Percentiles rank a stretch among this genome's conserved stretches.
These are phyloP conservation scores for Frieseomelitta varia DNA, from an alignment of 1,140 invertebrate species.

Conservation along the genomic window DNA sequence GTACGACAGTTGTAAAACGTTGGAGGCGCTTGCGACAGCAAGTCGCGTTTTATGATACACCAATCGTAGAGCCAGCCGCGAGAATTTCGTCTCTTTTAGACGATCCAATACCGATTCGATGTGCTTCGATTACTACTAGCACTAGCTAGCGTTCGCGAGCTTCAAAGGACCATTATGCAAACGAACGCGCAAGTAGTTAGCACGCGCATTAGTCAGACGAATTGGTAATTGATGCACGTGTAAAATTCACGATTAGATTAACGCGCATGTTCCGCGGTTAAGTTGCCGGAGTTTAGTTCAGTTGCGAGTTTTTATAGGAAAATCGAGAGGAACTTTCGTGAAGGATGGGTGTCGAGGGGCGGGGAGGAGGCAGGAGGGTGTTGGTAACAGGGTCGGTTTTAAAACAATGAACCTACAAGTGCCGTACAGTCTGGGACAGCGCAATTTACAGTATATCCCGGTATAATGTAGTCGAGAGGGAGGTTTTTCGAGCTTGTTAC, in stretches of 20 bases:
- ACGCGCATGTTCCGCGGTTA: not conserved
- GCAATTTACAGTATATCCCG: not conserved
- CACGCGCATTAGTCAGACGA: not conserved
- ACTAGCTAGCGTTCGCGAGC: not conserved
- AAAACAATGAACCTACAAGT: slow-evolving; percentile 13
- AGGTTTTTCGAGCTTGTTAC: not conserved
- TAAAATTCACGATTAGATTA: slow-evolving; percentile 22
- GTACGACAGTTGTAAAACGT: not conserved
- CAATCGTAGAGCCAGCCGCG: not conserved
- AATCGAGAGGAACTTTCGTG: not conserved
- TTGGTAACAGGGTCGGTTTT: not conserved
- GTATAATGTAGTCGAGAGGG: slow-evolving; percentile 4
- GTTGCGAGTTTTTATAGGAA: not conserved
- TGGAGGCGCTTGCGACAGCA: not conserved
- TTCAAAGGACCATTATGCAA: slow-evolving; percentile 20
- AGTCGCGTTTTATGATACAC: not conserved
- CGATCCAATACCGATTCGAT: not conserved
- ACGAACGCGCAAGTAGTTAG: not conserved
- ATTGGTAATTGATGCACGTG: not conserved
- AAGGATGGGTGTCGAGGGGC: no score
- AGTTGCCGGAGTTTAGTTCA: no score
- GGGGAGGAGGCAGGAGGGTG: not conserved
- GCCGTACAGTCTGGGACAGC: not conserved
- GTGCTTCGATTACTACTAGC: not conserved
- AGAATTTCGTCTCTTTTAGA: not conserved